Evolutionary conservation across 2,888 invertebrate genomes (phyloP), one percentile per base, ranked within the genome.

Genomic region (Drosophila neotestacea): DNA sequence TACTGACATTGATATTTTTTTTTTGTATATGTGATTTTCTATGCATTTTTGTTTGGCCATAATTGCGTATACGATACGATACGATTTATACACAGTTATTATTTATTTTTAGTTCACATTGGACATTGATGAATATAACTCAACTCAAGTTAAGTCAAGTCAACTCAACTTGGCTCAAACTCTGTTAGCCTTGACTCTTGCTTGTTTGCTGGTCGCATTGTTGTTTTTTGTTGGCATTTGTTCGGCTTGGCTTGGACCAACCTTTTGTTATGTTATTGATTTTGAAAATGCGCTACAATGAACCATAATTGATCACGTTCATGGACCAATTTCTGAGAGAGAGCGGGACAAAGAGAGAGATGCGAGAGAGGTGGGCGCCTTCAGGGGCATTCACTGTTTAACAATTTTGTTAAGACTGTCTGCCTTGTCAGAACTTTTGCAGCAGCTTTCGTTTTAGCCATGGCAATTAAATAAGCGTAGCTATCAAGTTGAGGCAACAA

Each of bases 291-390:
- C 71, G 63, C 83, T 70, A 87, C 89, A 85, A 85, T 85, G 74
- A 78, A 73, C 65, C 64, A 88, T 89, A 86, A 86, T 86, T 86
- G 85, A 89, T 88, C 85, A 86, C 90, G 85, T 89, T 86, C 85
- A 86, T 85, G 85, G 85, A 68, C 89, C 86, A 88, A 77, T 85
- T 89, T 80, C 11, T 13, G 47, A 47, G 48, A 58, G 36, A 16
- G 38, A 48, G 39, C 47, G 44, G 34, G 7, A 44, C 13, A 50
- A 32, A 56, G 48, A 41, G 7, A 39, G 22, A n/a, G 48, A 4
- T 16, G n/a, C 27, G 58, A 13, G 39, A 13, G 39, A 39, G 55
- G 47, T 52, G 58, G 22, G 22, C 22, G 22, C 22, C 22, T 39
- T 67, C 38, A 42, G 50, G 72, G 77, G 65, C 58, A 73, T 42